Evolutionary conservation across 1,140 invertebrate genomes (phyloP).

Genomic region (Lepidotrigona ventralis): DNA sequence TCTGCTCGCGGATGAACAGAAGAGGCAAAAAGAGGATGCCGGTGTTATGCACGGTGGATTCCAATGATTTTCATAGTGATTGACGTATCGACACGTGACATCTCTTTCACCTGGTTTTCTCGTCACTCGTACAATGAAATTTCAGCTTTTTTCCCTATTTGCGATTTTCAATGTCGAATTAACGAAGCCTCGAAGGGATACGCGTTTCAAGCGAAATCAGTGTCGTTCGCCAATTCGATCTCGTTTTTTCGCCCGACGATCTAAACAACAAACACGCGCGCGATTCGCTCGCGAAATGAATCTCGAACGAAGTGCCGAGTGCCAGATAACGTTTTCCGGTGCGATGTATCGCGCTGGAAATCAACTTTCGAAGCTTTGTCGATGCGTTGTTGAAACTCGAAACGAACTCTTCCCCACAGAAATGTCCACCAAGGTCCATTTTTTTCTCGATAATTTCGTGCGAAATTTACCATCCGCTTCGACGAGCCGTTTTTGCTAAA

Average conservation of each 20-base stretch:
- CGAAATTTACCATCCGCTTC: neutral
- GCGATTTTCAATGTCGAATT: constrained; percentile 27
- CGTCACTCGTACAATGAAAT: constrained; percentile 43
- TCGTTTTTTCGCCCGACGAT: neutral
- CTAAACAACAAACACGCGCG: neutral
- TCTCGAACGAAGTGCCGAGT: too few relatives aligned
- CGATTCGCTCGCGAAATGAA: too few relatives aligned
- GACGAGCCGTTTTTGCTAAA: too few relatives aligned
- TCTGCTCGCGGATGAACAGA: constrained; percentile 4
- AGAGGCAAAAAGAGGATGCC: constrained; percentile 34
- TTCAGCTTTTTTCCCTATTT: constrained; percentile 20
- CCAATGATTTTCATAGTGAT: constrained; percentile 50
- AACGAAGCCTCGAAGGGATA: constrained; percentile 19
- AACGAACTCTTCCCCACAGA: too few relatives aligned
- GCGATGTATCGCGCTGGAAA: too few relatives aligned
- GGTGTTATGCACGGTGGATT: constrained; percentile 29
- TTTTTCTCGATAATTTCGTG: neutral
- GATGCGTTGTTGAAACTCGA: too few relatives aligned
- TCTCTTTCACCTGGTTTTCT: constrained; percentile 50
- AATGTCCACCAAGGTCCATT: too few relatives aligned
- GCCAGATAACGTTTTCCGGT: too few relatives aligned
- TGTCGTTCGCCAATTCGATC: neutral
- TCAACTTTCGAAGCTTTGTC: too few relatives aligned
- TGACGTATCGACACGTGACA: constrained; percentile 60
- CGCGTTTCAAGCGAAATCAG: constrained; percentile 1